Evolutionary conservation across 2,113 vertebrate genomes (phyloP).

Genomic region (Psittacara wagleri): DNA sequence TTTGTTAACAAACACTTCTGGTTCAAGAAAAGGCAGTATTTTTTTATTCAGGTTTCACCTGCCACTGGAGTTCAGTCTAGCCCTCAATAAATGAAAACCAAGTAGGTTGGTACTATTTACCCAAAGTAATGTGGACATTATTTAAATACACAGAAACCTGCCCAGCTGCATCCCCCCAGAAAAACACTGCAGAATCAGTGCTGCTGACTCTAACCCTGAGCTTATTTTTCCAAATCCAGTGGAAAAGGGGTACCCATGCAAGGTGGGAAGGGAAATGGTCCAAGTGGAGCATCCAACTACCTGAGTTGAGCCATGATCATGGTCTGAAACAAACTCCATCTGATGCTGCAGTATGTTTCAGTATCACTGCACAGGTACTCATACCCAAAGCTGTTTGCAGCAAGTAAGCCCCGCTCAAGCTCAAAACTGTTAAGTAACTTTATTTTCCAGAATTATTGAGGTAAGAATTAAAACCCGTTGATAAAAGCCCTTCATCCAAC

Average conservation of each 20-base stretch:
- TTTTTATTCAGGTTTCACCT: neutral
- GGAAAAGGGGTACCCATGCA: neutral
- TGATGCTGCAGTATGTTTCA: neutral
- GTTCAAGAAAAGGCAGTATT: neutral
- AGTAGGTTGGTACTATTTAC: neutral
- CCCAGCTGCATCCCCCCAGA: neutral
- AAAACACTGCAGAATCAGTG: neutral
- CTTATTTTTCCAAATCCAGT: neutral
- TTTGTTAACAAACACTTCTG: neutral
- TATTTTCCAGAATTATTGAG: neutral
- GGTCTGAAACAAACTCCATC: neutral
- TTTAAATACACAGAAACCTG: neutral
- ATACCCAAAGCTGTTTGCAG: neutral
- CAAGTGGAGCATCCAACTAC: neutral
- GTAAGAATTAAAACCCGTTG: neutral
- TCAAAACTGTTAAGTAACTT: neutral
- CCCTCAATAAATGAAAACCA: neutral
- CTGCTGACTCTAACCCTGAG: neutral
- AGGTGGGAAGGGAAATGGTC: neutral
- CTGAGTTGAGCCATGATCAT: neutral
- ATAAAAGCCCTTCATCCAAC: neutral
- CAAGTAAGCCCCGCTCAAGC: neutral
- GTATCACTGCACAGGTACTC: accelerated
- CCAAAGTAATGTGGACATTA: accelerated
- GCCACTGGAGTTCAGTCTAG: neutral